Conservation (phyloP, 2,888 invertebrate genomes). For the Drosophila phalerata region DNA sequence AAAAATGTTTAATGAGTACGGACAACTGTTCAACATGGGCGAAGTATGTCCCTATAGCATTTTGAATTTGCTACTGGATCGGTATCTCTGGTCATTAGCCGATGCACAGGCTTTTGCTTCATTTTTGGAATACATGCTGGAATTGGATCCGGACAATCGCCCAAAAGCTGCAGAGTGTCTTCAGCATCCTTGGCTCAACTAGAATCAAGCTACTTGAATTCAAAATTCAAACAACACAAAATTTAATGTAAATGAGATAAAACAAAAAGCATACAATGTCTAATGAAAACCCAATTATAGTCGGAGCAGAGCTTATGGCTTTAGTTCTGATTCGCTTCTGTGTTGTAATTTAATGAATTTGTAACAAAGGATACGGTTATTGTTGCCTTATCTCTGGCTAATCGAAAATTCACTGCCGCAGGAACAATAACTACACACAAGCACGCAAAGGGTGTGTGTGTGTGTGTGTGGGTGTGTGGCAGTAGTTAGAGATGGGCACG, state of each 20-base stretch:
- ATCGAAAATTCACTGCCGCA: conserved; percentile 57
- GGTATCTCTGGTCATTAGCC: conserved; percentile 94
- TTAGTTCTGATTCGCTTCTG: conserved; percentile 27
- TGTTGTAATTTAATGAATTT: conserved; percentile 56
- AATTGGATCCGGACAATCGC: conserved; percentile 95
- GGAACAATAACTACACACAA: conserved; percentile 49
- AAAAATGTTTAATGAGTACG: conserved; percentile 97
- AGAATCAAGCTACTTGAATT: not conserved
- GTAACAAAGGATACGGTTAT: conserved; percentile 55
- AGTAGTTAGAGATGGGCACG: conserved; percentile 5
- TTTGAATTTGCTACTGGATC: conserved; percentile 97
- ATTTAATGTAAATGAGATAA: conserved; percentile 20
- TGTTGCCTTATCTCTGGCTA: conserved; percentile 57
- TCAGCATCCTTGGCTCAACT: conserved; percentile 94
- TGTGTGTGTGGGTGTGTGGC: not conserved
- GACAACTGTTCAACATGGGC: conserved; percentile 96
- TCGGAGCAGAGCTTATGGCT: conserved; percentile 9
- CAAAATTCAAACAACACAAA: not conserved
- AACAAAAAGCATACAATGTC: not conserved
- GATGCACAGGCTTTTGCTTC: conserved; percentile 96
- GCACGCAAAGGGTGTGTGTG: conserved; percentile 43
- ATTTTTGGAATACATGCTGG: conserved; percentile 97
- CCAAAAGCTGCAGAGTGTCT: conserved; percentile 97
- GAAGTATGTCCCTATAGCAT: conserved; percentile 98
- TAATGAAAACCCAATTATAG: conserved; percentile 27